Evolutionary conservation across 2,113 vertebrate genomes (phyloP).

Genomic region (Grus americana): DNA sequence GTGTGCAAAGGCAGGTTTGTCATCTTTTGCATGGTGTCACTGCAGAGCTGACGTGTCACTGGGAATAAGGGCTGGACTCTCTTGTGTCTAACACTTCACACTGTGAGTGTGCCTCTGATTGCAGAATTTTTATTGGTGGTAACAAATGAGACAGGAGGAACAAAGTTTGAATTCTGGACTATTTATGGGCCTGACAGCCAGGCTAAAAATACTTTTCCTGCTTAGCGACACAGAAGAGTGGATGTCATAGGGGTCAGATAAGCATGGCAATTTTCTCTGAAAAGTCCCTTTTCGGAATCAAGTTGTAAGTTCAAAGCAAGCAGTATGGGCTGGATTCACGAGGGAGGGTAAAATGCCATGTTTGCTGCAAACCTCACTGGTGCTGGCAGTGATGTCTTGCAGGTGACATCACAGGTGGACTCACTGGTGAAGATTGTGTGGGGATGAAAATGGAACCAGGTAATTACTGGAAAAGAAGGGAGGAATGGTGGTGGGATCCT

Average conservation of each 20-base stretch:
- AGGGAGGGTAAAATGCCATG: neutral
- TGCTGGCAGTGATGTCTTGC: neutral
- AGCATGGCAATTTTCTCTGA: neutral
- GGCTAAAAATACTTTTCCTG: constrained; percentile 12
- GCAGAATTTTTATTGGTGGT: neutral
- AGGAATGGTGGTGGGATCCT: neutral
- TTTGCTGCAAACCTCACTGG: neutral
- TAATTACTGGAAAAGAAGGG: neutral
- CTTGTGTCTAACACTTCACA: neutral
- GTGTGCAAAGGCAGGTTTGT: neutral
- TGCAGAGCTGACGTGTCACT: neutral
- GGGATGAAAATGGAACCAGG: neutral
- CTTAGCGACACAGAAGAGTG: neutral
- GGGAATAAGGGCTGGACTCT: neutral
- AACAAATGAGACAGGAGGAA: neutral
- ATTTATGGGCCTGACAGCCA: neutral
- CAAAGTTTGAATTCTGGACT: neutral
- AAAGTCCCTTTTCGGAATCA: neutral
- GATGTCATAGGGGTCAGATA: neutral
- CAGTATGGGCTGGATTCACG: neutral
- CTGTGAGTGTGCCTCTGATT: neutral
- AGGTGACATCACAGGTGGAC: neutral
- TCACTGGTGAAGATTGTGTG: neutral
- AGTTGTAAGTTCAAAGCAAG: neutral
- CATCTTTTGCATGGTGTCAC: neutral